Evolutionary conservation across 2,888 invertebrate genomes (phyloP).

Genomic region (Andrena chrysosceles): DNA sequence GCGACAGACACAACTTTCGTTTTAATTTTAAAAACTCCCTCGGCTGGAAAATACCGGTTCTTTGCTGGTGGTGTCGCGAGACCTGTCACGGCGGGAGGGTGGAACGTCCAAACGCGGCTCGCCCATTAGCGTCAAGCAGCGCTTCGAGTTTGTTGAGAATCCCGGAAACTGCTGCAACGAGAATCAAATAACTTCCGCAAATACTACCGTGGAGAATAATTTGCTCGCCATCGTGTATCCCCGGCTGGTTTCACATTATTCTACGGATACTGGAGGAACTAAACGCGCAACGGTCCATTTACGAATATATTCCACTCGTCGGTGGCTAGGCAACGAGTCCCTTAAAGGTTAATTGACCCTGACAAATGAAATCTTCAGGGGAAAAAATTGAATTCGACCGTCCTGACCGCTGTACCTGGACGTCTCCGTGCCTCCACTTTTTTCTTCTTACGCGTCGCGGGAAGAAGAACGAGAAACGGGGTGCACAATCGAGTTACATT

Average conservation of each 20-base stretch:
- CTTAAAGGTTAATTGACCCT: constrained; percentile 22
- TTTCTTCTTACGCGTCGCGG: background rate
- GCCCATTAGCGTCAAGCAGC: background rate
- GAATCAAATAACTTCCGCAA: constrained; percentile 29
- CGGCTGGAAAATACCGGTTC: background rate
- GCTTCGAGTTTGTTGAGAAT: constrained; percentile 4
- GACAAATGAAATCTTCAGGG: background rate
- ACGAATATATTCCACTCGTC: constrained; percentile 4
- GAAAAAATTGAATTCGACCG: constrained; percentile 27
- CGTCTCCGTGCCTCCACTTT: background rate
- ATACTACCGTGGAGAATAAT: constrained; percentile 12
- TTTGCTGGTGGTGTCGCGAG: background rate
- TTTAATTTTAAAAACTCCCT: background rate
- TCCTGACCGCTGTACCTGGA: background rate
- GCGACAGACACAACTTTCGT: background rate
- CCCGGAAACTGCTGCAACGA: background rate
- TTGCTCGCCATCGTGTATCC: constrained; percentile 7
- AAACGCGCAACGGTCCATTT: constrained; percentile 5
- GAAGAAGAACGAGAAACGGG: constrained; percentile 3
- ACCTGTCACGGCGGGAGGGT: background rate
- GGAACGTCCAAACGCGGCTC: background rate
- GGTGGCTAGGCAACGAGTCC: constrained; percentile 2
- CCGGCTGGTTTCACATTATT: constrained; percentile 8
- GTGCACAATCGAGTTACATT: constrained; percentile 28
- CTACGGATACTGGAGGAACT: background rate